A percentile compares a stretch with the other conserved stretches of the same genome.
These are phyloP conservation scores for Poeciliopsis infans DNA, from an alignment of 2,797 vertebrate genomes.

Conservation along the genomic window DNA sequence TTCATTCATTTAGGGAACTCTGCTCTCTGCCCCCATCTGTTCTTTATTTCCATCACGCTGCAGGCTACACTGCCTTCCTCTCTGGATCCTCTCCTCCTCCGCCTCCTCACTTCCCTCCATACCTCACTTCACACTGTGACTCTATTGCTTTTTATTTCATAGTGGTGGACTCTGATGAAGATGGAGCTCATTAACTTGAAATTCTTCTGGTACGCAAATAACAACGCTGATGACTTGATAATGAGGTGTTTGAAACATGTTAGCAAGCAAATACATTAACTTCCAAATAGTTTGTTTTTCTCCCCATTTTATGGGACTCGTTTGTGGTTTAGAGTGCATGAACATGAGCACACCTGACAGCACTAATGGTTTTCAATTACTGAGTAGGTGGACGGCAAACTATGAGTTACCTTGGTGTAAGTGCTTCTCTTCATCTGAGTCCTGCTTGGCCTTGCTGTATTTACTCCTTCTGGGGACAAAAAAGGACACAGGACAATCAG, in stretches of 20 bases:
- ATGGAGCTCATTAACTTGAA: constrained; percentile 66
- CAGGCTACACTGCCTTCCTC: constrained; percentile 58
- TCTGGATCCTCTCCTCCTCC: constrained; percentile 40
- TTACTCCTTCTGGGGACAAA: constrained; percentile 90
- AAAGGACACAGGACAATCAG: constrained; percentile 54
- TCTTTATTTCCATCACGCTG: constrained; percentile 68
- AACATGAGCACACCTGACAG: constrained; percentile 50
- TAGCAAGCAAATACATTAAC: constrained; percentile 51
- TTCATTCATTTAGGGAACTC: constrained; percentile 60
- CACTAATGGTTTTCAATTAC: constrained; percentile 51
- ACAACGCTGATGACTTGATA: constrained; percentile 69
- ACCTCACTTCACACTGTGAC: constrained; percentile 40
- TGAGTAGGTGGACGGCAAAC: constrained; percentile 19
- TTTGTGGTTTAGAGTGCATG: constrained; percentile 43
- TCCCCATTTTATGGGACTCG: constrained; percentile 43
- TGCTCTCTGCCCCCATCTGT: constrained; percentile 63
- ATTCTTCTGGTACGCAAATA: constrained; percentile 58
- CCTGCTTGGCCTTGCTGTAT: constrained; percentile 98
- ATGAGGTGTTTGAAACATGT: constrained; percentile 64
- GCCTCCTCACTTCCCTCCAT: constrained; percentile 35
- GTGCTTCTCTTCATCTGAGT: constrained; percentile 96
- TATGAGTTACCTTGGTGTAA: constrained; percentile 90
- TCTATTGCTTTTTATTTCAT: constrained; percentile 50
- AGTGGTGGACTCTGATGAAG: constrained; percentile 43
- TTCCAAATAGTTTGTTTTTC: constrained; percentile 50